phyloP scores from a whole-genome alignment of 2,113 vertebrate genomes.

The Bagarius yarrelli region DNA sequence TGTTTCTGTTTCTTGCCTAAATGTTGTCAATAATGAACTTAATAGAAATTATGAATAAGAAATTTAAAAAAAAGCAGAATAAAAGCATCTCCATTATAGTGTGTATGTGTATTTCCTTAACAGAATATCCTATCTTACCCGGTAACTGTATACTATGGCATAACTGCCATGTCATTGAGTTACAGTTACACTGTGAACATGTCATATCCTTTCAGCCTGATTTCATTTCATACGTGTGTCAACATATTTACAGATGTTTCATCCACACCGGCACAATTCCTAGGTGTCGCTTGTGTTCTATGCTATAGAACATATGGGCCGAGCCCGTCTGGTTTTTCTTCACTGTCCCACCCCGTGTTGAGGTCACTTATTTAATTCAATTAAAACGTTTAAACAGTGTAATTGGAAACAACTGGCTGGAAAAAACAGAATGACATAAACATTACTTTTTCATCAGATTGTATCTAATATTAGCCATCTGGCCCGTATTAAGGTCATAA shows the following conservation, averaged over 20 bases:
- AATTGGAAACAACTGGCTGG: slow-evolving; percentile 59
- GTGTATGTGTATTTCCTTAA: neutral
- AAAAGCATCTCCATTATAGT: neutral
- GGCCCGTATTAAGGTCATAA: slow-evolving; percentile 51
- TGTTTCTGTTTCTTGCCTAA: neutral
- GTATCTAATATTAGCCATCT: slow-evolving; percentile 63
- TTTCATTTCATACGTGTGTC: neutral
- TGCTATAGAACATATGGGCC: slow-evolving; percentile 12
- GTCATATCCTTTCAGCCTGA: slow-evolving; percentile 25
- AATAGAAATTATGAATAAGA: neutral
- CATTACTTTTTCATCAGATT: slow-evolving; percentile 55
- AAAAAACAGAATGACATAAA: slow-evolving; percentile 55
- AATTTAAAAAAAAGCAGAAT: neutral
- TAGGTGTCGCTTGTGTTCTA: slow-evolving; percentile 11
- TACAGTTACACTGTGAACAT: neutral
- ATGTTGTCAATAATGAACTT: neutral
- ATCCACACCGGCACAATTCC: neutral
- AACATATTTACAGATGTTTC: neutral
- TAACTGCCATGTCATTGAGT: neutral
- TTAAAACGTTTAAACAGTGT: slow-evolving; percentile 60
- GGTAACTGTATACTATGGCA: neutral
- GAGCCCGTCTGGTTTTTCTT: slow-evolving; percentile 33
- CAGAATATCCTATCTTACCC: neutral
- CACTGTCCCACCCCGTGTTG: slow-evolving; percentile 39
- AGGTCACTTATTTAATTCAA: slow-evolving; percentile 61